Evolutionary conservation across 2,888 invertebrate species (phyloP), one percentile per base, ranked within the genome.

Genomic region (Syrista parreyssii): DNA sequence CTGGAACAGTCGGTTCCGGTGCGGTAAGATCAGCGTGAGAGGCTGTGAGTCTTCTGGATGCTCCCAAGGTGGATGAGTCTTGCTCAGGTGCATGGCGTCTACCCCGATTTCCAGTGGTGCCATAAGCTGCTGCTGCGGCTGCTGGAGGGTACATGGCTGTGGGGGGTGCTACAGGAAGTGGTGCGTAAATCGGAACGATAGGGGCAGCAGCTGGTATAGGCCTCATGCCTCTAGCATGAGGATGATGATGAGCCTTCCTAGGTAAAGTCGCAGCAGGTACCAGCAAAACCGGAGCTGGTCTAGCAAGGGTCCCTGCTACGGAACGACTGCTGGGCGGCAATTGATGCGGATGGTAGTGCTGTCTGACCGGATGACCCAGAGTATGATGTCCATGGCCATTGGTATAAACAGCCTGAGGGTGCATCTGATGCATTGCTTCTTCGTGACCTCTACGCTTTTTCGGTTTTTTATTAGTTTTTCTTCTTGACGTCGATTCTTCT

Each of bases 101-200:
- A 78, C 90, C 82, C n/a, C 91, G 85, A 82, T 90, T 92, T 69
- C 93, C 93, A 86, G 93, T 92, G 0, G 93, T 93, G 3, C 93
- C 93, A 85, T 93, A 93, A 31, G 88, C 88, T 35, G 91, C 92
- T 1, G 94, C 93, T 23, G 9, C 23, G 9, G 23, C 55, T 55
- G 55, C 55, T 1, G 93, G 91, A 11, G 93, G 92, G 84, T 94
- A 94, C 93, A 89, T 94, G 92, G 92, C 93, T 85, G 92, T 94
- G 84, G 94, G 95, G 92, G 84, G 94, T 92, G 80, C 94, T 92
- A 90, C 93, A 1, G 95, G 94, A 73, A 94, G 85, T 55, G 91
- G 89, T 74, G 90, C 89, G 84, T 91, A 90, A 72, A 89, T 91
- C 78, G 93, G 93, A 74, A 92, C 93, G 40, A 88, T 93, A 31